Evolutionary conservation across 2,113 vertebrate species (phyloP), one percentile per base, ranked within the genome.

Genomic region (Scomber colias): DNA sequence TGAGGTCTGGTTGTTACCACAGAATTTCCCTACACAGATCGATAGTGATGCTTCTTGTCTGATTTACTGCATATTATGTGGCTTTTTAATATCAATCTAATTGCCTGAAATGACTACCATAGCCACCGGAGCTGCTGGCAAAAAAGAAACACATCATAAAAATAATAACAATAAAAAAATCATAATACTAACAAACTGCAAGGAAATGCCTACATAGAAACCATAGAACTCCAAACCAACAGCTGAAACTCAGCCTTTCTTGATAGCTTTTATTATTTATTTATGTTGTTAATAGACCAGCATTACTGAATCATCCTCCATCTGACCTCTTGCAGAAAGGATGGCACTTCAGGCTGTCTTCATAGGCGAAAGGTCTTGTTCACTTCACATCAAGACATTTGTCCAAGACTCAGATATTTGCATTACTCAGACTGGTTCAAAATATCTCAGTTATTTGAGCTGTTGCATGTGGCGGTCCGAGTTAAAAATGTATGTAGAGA

Each of bases 401-500:
- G 87, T 85, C 56, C 56, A 71, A 17, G 67, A 81, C 61, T 71
- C 69, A 87, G 68, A 86, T 65, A 75, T 62, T 62, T 71, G 84
- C 49, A 73, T 88, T 77, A 71, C 86, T 87, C 71, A 90, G 88
- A 85, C 81, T 49, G 84, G 76, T 89, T 93, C 49, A 88, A 90
- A 92, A 93, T 94, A 93, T 90, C 90, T 55, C 77, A 91, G 93
- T 86, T 93, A 93, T 93, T 66, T 86, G 90, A 94, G 92, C 90
- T 85, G 90, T 68, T 74, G 89, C 89, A 83, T 92, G 79, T 82
- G 90, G 82, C 17, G 49, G 68, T 84, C 67, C 11, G 81, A 85
- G 91, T 90, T 92, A 92, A 93, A 92, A 89, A 90, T 31, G 83
- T 89, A 87, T 69, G 69, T 79, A 77, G 87, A 87, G 66, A 76